Conservation (phyloP, 2,113 vertebrate genomes). For the Condylura cristata region DNA sequence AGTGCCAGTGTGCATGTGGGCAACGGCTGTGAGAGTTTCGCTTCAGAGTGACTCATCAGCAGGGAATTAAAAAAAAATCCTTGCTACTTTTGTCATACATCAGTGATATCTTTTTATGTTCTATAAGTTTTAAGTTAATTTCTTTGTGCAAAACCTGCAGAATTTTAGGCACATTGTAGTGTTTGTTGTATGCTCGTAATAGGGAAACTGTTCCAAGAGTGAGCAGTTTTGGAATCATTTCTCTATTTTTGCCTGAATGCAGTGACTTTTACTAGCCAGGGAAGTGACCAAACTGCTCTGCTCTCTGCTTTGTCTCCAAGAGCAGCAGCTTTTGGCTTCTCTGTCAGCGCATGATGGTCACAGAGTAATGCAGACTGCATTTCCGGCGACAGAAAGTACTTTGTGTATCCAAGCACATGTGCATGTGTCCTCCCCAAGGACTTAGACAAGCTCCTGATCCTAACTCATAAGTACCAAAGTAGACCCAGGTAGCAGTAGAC, state of each 20-base stretch:
- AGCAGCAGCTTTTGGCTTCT: neutral
- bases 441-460: neutral
- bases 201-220: neutral
- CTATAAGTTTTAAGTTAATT: neutral
- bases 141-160: neutral
- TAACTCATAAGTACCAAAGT: neutral
- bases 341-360: neutral
- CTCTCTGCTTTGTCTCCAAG: neutral
- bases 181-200: neutral
- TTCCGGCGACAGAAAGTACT: neutral
- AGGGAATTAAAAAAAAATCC: neutral
- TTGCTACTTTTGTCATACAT: neutral
- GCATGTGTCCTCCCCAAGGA: neutral
- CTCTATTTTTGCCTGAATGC: neutral
- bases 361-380: neutral
- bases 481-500: neutral
- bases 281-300: neutral
- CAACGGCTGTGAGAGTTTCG: neutral
- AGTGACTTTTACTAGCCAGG: neutral
- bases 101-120: neutral
- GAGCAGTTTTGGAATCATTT: neutral
- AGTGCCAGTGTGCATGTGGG: neutral
- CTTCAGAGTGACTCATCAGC: neutral
- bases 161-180: neutral
- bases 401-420: neutral